Conservation (phyloP, 2,797 vertebrate species). For the Brachyrhaphis roseni region DNA sequence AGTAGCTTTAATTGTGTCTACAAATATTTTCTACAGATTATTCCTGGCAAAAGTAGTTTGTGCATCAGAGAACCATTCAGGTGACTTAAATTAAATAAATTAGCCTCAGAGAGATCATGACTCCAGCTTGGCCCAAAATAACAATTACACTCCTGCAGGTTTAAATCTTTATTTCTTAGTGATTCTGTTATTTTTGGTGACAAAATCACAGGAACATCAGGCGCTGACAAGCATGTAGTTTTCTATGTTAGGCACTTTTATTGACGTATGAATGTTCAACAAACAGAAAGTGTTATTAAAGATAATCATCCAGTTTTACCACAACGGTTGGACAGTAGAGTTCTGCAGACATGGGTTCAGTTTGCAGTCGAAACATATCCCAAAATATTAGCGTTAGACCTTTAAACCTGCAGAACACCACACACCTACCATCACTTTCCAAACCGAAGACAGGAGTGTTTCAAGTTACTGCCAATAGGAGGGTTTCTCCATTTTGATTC, state of each 20-base stretch:
- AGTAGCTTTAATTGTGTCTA: background rate
- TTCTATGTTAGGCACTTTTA: constrained; percentile 85
- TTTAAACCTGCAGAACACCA: constrained; percentile 32
- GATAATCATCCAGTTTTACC: constrained; percentile 54
- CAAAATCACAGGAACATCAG: constrained; percentile 5
- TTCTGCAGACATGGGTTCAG: constrained; percentile 42
- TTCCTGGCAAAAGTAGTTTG: background rate
- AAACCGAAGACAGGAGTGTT: constrained; percentile 45
- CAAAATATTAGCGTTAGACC: constrained; percentile 22
- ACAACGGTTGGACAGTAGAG: constrained; percentile 47
- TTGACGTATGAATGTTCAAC: constrained; percentile 74
- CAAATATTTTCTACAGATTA: too few species aligned
- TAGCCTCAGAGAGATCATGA: background rate
- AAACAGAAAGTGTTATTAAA: constrained; percentile 71
- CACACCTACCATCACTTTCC: background rate
- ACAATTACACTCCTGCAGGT: background rate
- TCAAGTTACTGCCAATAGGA: constrained; percentile 24
- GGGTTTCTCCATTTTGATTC: constrained; percentile 16
- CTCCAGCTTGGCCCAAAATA: background rate
- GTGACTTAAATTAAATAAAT: background rate
- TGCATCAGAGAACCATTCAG: background rate
- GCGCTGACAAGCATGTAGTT: constrained; percentile 45
- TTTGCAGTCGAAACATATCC: constrained; percentile 20
- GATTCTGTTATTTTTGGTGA: background rate
- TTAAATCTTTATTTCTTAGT: background rate